phyloP scores from a whole-genome alignment of 2,888 invertebrate genomes.

The Dugesia japonica region DNA sequence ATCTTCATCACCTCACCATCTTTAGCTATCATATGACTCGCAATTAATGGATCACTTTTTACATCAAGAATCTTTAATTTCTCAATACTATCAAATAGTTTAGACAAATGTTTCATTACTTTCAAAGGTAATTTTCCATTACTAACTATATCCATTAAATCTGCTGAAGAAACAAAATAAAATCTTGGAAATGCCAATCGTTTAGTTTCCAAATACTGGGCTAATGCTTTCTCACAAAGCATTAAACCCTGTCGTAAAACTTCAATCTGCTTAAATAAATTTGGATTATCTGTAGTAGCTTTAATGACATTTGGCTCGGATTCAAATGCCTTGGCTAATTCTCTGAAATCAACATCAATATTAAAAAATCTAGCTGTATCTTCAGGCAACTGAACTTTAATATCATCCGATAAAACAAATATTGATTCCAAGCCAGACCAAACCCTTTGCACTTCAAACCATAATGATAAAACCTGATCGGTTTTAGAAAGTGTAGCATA shows the following conservation, averaged over 20 bases:
- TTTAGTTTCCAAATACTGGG: constrained; percentile 88
- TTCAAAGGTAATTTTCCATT: constrained; percentile 67
- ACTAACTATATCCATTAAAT: constrained; percentile 76
- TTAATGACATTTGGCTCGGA: constrained; percentile 71
- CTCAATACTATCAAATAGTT: constrained; percentile 36
- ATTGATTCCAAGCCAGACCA: constrained; percentile 93
- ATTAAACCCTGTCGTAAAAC: constrained; percentile 66
- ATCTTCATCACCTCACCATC: constrained; percentile 36
- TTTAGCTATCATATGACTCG: constrained; percentile 35
- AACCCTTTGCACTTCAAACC: constrained; percentile 84
- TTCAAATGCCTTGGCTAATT: constrained; percentile 61
- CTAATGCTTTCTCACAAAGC: constrained; percentile 82
- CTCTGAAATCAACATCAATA: constrained; percentile 67
- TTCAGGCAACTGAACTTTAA: constrained; percentile 74
- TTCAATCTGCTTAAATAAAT: constrained; percentile 64
- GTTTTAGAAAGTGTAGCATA: constrained; percentile 76
- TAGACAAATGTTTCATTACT: constrained; percentile 37
- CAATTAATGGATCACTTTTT: constrained; percentile 22
- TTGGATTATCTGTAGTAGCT: constrained; percentile 65
- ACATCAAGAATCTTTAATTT: constrained; percentile 34
- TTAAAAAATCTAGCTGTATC: constrained; percentile 78
- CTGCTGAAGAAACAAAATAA: constrained; percentile 88
- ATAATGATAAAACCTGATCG: constrained; percentile 60
- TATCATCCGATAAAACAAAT: constrained; percentile 92
- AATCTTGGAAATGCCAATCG: constrained; percentile 83